Conservation (phyloP, 2,113 vertebrate genomes). For the Elaphurus davidianus region DNA sequence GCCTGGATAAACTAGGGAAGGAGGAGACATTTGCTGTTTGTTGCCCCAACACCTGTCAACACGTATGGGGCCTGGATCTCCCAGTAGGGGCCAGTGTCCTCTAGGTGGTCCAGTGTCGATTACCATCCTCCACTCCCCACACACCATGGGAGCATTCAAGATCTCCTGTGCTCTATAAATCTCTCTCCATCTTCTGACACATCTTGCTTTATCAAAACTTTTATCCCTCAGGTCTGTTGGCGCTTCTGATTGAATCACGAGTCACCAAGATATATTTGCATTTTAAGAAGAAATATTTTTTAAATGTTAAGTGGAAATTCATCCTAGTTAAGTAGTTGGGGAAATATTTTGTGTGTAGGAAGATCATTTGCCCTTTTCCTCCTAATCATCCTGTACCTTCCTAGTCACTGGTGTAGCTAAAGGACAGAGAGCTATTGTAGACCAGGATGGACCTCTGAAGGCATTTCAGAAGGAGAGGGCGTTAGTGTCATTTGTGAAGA, state of each 20-base stretch:
- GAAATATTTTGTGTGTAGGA: not conserved
- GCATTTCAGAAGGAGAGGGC: not conserved
- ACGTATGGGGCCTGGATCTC: not conserved
- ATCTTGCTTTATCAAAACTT: not conserved
- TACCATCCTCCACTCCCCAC: accelerated
- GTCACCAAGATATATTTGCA: not conserved
- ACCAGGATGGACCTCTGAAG: not conserved
- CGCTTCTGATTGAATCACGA: not conserved
- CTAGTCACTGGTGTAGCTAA: not conserved
- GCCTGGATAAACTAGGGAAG: not conserved
- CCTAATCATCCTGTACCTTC: not conserved
- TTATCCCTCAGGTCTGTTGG: not conserved
- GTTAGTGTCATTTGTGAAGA: not conserved
- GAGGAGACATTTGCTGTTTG: not conserved
- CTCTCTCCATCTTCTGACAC: not conserved
- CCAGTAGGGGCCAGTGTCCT: not conserved
- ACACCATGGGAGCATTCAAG: not conserved
- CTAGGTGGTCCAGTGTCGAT: too few relatives aligned
- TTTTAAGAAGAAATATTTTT: not conserved
- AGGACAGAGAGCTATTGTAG: not conserved
- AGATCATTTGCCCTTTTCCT: not conserved
- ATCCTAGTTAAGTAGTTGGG: not conserved
- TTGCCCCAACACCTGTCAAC: not conserved
- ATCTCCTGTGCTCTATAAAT: not conserved
- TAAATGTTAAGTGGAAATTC: not conserved